Conservation (phyloP, 1,140 invertebrate species). For the Drosophila ogumai region DNA sequence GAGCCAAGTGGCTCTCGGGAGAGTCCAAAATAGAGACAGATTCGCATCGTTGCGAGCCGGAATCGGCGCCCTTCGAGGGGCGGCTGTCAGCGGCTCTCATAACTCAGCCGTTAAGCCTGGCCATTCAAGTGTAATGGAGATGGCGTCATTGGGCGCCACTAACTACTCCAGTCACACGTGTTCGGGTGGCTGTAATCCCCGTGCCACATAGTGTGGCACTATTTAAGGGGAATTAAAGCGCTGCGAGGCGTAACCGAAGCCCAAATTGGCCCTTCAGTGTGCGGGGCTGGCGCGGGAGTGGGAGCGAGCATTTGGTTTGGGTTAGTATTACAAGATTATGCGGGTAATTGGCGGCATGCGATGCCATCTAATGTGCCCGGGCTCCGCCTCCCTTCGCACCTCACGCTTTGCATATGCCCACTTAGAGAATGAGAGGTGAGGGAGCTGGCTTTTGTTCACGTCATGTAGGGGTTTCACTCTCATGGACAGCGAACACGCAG, state of each 20-base stretch:
- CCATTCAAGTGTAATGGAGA: slow-evolving; percentile 44
- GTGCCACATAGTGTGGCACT: slow-evolving; percentile 32
- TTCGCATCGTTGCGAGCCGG: background rate
- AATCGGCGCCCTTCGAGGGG: slow-evolving; percentile 22
- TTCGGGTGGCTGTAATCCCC: slow-evolving; percentile 20
- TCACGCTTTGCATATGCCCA: slow-evolving; percentile 17
- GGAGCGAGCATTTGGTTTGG: slow-evolving; percentile 42
- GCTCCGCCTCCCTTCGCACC: background rate
- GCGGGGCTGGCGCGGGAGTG: background rate
- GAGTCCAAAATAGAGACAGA: background rate
- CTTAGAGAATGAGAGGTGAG: background rate
- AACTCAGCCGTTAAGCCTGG: slow-evolving; percentile 26
- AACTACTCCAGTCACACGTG: slow-evolving; percentile 48
- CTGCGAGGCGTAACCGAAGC: slow-evolving; percentile 48
- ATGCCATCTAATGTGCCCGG: slow-evolving; percentile 67
- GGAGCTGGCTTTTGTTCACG: slow-evolving; percentile 48
- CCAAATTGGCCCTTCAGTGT: slow-evolving; percentile 58
- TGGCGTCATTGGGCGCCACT: slow-evolving; percentile 42
- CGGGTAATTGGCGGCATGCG: slow-evolving; percentile 78
- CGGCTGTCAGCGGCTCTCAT: slow-evolving; percentile 25
- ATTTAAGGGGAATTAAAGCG: slow-evolving; percentile 75
- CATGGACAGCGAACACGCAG: slow-evolving; percentile 72
- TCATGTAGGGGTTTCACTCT: slow-evolving; percentile 53
- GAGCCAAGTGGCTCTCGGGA: slow-evolving; percentile 9
- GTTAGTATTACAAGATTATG: slow-evolving; percentile 82